These are phyloP conservation scores for Ptychochromis oligacanthus DNA, from an alignment of 2,113 vertebrate genomes.

Conservation along the genomic window DNA sequence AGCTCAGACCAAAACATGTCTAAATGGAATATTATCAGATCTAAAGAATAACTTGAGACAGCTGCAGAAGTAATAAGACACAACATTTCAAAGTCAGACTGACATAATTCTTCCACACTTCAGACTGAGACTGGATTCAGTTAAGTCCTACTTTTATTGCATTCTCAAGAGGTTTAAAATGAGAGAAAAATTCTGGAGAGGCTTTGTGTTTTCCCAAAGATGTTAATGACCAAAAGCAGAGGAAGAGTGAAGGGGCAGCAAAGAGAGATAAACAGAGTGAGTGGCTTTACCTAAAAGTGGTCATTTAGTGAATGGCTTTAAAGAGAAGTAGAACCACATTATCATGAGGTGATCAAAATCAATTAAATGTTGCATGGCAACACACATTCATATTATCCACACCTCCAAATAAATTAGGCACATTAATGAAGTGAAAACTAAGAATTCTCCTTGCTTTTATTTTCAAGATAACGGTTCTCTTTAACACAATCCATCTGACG, in stretches of 20 bases:
- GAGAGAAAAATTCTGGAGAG: conserved; percentile 37
- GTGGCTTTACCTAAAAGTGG: conserved; percentile 37
- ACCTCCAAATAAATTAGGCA: conserved; percentile 22
- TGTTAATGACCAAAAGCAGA: conserved; percentile 40
- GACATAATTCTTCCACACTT: neutral
- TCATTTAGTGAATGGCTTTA: conserved; percentile 45
- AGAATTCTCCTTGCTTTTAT: conserved; percentile 41
- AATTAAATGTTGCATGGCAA: conserved; percentile 54
- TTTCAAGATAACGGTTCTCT: conserved; percentile 20
- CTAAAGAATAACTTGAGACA: neutral
- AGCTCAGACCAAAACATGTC: neutral
- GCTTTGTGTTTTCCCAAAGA: conserved; percentile 40
- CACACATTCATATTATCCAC: neutral
- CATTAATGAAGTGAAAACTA: conserved; percentile 57
- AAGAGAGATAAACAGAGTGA: conserved; percentile 26
- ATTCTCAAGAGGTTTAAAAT: conserved; percentile 35
- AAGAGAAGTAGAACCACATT: conserved; percentile 40
- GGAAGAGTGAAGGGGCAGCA: neutral
- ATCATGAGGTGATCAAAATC: conserved; percentile 48
- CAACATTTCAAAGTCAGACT: neutral
- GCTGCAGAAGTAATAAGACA: conserved; percentile 1
- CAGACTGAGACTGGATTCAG: conserved; percentile 5
- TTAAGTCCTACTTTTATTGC: conserved; percentile 8
- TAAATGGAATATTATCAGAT: neutral
- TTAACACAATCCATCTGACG: no score